Base-by-base conservation (phyloP, 2,888 invertebrate species). In the Himalopsyche japonica region DNA sequence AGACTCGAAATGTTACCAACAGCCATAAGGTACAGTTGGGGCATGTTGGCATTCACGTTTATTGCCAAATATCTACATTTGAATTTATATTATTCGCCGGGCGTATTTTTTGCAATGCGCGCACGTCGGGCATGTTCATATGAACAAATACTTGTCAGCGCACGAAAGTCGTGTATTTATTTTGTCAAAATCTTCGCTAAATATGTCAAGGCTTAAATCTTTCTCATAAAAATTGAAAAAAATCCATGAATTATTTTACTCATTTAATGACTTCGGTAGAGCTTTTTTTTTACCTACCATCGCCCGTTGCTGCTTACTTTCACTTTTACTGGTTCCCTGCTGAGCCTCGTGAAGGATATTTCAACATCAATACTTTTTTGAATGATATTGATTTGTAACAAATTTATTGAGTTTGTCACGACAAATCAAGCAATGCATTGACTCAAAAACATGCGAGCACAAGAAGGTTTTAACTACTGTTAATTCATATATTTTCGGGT, bases 41-140 rank as follows among this genome's bases (percentile, higher is more conserved):
- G 76, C 34, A 76, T 76, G 30, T 76, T 34, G 30, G 34, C 34
- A 34, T 34, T 34, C 27, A 76, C 20, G 76, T 77, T 77, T 77
- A 32, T 77, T 77, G 43, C 77, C 77, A 77, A 34, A 77, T 77
- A 77, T 77, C 77, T 77, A 77, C 77, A 77, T 77, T 37, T 43
- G 43, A 77, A 77, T 77, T 77, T 77, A 77, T 77, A 70, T 70
- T 70, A 70, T 70, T 77, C 27, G 77, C 37, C 34, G 20, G n/a
- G 77, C 20, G 77, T 27, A 27, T 24, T 70, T 70, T 70, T 70
- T 70, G 27, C 70, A 27, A 70, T 27, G 70, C 27, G 27, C 27
- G 27, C 20, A 70, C 70, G 70, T 70, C 70, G 27, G 70, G 27
- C 27, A 70, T 27, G 70, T 27, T 70, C 70, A 27, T 27, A 70